Evolutionary conservation across 2,113 vertebrate genomes (phyloP).

Genomic region (Brachirus orientalis): DNA sequence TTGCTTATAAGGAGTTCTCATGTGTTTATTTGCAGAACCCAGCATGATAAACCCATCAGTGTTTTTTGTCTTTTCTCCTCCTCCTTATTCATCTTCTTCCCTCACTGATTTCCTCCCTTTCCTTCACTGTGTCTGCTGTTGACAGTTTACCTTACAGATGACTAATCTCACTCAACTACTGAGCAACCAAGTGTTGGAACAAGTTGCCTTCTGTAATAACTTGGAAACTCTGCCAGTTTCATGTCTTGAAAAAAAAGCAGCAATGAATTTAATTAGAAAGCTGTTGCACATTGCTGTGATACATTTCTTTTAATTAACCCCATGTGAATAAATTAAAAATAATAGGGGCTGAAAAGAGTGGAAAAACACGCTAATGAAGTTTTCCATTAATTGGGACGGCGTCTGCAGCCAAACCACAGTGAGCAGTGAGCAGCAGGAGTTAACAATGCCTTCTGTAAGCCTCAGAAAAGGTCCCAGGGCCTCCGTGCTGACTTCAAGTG

Average conservation of each 20-base stretch:
- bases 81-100: conserved; percentile 9
- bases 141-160: conserved; percentile 75
- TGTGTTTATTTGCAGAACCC: conserved; percentile 52
- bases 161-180: conserved; percentile 66
- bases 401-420: conserved; percentile 81
- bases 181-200: conserved; percentile 78
- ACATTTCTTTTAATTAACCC: conserved; percentile 87
- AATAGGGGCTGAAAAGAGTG: conserved; percentile 81
- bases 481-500: conserved; percentile 79
- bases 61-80: conserved; percentile 46
- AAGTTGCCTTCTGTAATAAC: conserved; percentile 80
- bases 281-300: conserved; percentile 84
- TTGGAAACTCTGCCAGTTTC: conserved; percentile 80
- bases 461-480: conserved; percentile 75
- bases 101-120: too few species aligned
- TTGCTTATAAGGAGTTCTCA: too few species aligned
- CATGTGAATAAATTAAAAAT: conserved; percentile 88
- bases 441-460: conserved; percentile 80
- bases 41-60: conserved; percentile 47
- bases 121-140: conserved; percentile 52
- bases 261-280: conserved; percentile 86
- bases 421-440: conserved; percentile 75
- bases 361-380: conserved; percentile 82
- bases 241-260: conserved; percentile 78
- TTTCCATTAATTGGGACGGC: conserved; percentile 82